Conservation (phyloP, 2,797 vertebrate genomes). For the Otolemur crassicaudatus region DNA sequence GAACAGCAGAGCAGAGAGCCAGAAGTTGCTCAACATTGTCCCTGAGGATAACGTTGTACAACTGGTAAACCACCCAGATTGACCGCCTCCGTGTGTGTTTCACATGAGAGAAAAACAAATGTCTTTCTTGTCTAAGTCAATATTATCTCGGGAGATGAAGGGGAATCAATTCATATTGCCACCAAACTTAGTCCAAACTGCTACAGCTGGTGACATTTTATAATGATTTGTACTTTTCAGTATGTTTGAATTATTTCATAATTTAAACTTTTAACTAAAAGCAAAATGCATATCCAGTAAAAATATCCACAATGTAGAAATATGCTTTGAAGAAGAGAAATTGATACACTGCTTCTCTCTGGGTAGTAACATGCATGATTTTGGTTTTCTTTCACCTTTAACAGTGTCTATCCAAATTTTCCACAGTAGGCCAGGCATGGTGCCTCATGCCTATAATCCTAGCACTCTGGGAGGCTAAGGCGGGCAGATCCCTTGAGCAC, state of each 20-base stretch:
- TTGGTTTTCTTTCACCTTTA: background rate
- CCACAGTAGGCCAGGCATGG: too few species aligned
- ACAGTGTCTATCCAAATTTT: background rate
- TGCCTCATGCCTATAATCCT: too few species aligned
- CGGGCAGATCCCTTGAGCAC: too few species aligned
- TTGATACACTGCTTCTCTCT: background rate
- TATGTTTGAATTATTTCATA: background rate
- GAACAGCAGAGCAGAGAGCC: background rate
- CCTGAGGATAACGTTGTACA: background rate
- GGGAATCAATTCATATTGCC: background rate
- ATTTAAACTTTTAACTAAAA: background rate
- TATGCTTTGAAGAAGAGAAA: background rate
- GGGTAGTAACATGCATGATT: background rate
- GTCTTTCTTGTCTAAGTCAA: background rate
- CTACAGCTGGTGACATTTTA: background rate
- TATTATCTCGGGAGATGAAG: background rate
- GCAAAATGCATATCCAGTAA: background rate
- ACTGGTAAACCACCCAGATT: background rate
- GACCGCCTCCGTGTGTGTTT: background rate
- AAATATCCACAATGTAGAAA: background rate
- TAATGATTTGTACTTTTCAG: background rate
- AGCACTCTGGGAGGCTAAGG: too few species aligned
- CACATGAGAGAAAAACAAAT: background rate
- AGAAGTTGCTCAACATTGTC: background rate
- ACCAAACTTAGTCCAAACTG: background rate